Conservation (phyloP, 1,140 invertebrate genomes). For the Stegodyphus mimosarum region DNA sequence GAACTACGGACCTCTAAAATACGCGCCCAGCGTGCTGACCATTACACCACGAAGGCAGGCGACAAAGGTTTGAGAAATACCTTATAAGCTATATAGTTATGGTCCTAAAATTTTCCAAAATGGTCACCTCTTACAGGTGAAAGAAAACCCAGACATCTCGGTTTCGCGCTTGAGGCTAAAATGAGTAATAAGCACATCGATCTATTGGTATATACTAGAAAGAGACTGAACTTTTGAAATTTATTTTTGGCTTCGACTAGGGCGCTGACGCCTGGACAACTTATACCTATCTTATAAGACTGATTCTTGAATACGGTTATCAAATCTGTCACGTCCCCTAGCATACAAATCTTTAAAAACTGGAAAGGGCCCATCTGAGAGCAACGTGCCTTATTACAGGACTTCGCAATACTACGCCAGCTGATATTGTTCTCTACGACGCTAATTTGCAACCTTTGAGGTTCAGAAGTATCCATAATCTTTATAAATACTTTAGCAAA, state of each 20-base stretch:
- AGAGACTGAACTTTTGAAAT: background rate
- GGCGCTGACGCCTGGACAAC: background rate
- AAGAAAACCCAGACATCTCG: background rate
- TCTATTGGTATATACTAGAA: background rate
- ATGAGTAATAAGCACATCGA: background rate
- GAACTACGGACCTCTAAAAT: too few species aligned
- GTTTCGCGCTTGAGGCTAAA: background rate
- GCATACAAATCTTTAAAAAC: background rate
- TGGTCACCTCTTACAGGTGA: background rate
- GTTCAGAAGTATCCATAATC: background rate
- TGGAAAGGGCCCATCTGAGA: background rate
- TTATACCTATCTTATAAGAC: background rate
- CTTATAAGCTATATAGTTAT: background rate
- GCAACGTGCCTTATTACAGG: background rate
- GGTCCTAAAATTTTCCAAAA: background rate
- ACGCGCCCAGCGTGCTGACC: too few species aligned
- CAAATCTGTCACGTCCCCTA: background rate
- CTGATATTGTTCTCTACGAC: constrained; percentile 10
- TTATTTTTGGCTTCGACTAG: background rate
- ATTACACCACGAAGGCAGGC: too few species aligned
- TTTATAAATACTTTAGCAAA: background rate
- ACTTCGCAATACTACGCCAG: background rate
- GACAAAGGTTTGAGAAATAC: too few species aligned
- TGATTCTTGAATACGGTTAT: background rate
- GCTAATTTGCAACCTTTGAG: background rate